Evolutionary conservation across 2,797 vertebrate genomes (phyloP), one percentile per base, ranked within the genome.

Genomic region (Halcyon chelicuti): DNA sequence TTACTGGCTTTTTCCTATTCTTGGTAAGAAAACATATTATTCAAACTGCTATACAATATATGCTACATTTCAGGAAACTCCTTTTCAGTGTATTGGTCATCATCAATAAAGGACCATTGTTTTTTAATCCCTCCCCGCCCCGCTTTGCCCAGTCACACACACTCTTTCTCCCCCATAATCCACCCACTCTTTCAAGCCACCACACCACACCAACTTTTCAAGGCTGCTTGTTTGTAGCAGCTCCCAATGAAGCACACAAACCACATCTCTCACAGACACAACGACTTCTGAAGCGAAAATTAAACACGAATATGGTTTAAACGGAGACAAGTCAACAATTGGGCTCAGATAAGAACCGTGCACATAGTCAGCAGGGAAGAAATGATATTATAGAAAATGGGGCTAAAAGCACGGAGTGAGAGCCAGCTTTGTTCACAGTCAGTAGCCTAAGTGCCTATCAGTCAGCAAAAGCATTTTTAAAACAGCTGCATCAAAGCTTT

Each of bases 381-480:
- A 93, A 66, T 31, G 60, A 62, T 90, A 89, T 82, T 86, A 78
- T 5, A 92, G 93, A 67, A 88, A 93, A 88, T 10, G 90, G 78
- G 52, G 46, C 46, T 80, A 87, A 92, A 96, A 86, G 86, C 78
- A 77, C 0, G 71, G 93, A 91, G 86, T 26, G 65, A 81, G 85
- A 81, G 91, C 80, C 86, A 94, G 84, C 83, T 94, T 85, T 94
- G 95, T 86, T 94, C 94, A 28, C 92, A 92, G 85, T 26, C 91
- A 55, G 86, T 47, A 80, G 95, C 70, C 82, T 78, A 71, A 90
- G 92, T 84, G 84, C 93, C 82, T 74, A 89, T 88, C 96, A 88
- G 90, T 94, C 93, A 93, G 82, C 93, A 90, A 77, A 79, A 90
- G 86, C 95, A 83, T 95, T 97, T 96, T 94, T 95, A 94, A 96